Evolutionary conservation across 1,140 invertebrate species (phyloP), one percentile per base, ranked within the genome.

Genomic region (Sogatella furcifera): DNA sequence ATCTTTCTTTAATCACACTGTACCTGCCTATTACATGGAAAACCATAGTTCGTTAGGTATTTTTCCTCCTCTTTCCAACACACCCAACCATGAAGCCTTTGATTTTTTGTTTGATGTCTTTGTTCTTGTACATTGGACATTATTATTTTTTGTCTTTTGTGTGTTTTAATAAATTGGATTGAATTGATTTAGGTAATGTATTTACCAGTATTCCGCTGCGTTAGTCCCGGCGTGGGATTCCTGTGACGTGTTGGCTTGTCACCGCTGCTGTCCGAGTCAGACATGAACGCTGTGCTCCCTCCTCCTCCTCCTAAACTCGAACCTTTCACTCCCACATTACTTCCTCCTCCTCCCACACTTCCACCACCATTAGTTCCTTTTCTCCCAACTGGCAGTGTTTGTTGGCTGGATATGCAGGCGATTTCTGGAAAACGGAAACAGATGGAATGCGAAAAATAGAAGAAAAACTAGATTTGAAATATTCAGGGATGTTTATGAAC

Each of bases 351-450:
- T 38, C 34, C 34, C 11, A 4, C 31, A 31, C 34, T 10, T 11
- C 34, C 34, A 4, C 34, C 52, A 22, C 52, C 61, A 24, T 41
- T 21, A 24, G 54, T 41, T 11, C 17, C 49, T 59, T 65, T 66
- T 11, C 61, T 19, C 52, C 67, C 64, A 15, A 73, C 57, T 21
- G 72, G 72, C 17, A 73, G 65, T 0, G 71, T 73, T 60, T 73
- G 71, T 57, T 73, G 70, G 60, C 69, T 73, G 28, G 71, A 73
- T 58, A 73, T 73, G 67, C 71, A 73, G 3, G 71, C 68, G 49
- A 73, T 72, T 67, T 73, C 72, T 73, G 65, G 11, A 66, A 67
- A 28, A 28, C 6, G 24, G 6, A 28, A 28, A 28, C 6, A 28
- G 6, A 4, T 22, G 56, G 9, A 44, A 44, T 4, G 9, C 14